Evolutionary conservation across 2,113 vertebrate genomes (phyloP), one percentile per base, ranked within the genome.

Genomic region (Vicugna pacos): DNA sequence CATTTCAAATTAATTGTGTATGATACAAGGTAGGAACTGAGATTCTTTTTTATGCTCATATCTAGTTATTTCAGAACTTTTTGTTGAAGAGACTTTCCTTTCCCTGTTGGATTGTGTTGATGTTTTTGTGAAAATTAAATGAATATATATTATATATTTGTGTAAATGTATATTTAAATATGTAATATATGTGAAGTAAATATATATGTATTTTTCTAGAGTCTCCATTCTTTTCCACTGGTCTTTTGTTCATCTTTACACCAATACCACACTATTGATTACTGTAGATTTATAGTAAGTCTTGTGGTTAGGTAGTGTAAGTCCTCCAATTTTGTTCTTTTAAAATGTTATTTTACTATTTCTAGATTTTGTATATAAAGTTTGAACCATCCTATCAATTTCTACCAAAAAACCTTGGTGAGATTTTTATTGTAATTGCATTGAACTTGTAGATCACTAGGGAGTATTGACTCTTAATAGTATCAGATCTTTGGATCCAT

Each of bases 71-170:
- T 82, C 28, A 87, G 54, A 89, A 73, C 28, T 94, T 4, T 77
- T 76, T 93, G 13, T 69, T 89, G 11, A 79, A 52, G 30, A 82
- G 42, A 73, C 13, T 76, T 81, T 67, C 32, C 35, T 93, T 86
- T 60, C 64, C 42, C 30, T 58, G 20, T 93, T 94, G 46, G 28
- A 72, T 76, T 90, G 6, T 48, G 22, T 93, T 92, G 54, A 81
- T 76, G 15, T 76, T 96, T 94, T 89, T 81, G 19, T 95, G 64
- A 76, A 90, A 86, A 95, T n/a, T 69, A 65, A 89, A 56, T 83
- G 26, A 69, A 38, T 84, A 52, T 52, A 76, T 64, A 22, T 67
- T 48, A 56, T 32, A 64, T 89, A 75, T 73, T 67, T 85, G 52
- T 91, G 19, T 85, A 58, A 77, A 26, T 77, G 20, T 75, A 26